Evolutionary conservation across 2,113 vertebrate species (phyloP), one percentile per base, ranked within the genome.

Genomic region (Forbesichthys papilliferus): DNA sequence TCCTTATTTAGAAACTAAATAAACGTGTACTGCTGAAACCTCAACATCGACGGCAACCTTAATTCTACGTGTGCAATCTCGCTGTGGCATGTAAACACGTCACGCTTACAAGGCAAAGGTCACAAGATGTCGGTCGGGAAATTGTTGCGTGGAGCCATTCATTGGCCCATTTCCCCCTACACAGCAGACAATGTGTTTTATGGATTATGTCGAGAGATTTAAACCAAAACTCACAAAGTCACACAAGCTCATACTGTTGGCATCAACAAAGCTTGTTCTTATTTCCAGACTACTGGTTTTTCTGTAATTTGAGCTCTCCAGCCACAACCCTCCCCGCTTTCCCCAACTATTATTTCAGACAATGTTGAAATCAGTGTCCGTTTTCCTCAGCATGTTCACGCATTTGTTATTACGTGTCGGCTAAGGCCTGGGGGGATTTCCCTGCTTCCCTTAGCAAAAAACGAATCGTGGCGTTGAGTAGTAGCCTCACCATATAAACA

Each of bases 371-470:
- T 85, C 74, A 64, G 76, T 68, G 70, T 70, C 71, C 11, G 77
- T 73, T 74, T 80, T 71, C 61, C 9, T 27, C 69, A 69, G 69
- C 61, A 14, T 56, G 79, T 84, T 88, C 74, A 68, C 80, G 83
- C 82, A 80, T 82, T 83, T 82, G 79, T 87, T 78, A 87, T 81
- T 69, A 59, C 70, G 18, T 79, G 74, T 86, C 72, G 80, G 74
- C 68, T 18, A 61, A 48, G 68, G 49, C 13, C 61, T 64, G 27
- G 61, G 20, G 81, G 77, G 82, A 79, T 80, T 73, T 77, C 73
- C 75, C 72, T 69, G 82, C 74, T 74, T 80, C 72, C 79, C 68
- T 87, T 84, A 75, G 68, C 75, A 84, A 84, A 87, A 87, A 84
- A 79, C 77, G 77, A 85, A 69, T 66, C 71, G 75, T 42, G 36